Evolutionary conservation across 2,797 vertebrate species (phyloP), one percentile per base, ranked within the genome.

Genomic region (Threskiornis aethiopicus): DNA sequence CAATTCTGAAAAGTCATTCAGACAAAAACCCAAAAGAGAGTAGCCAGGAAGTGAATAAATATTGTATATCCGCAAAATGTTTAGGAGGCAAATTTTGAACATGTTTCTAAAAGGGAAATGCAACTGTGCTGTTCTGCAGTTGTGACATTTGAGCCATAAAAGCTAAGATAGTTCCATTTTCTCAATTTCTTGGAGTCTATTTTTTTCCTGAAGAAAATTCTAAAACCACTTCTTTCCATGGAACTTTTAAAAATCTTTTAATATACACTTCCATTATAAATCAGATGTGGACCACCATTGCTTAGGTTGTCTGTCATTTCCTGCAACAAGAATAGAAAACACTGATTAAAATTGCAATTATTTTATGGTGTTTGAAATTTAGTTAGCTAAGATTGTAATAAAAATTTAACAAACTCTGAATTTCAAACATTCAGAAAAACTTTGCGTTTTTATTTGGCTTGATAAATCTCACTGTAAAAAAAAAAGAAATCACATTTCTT

Each of bases 261-360:
- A 90, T 97, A 98, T 22, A 98, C 97, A 97, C 98, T 98, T 97
- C 99, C 99, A 41, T 99, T 99, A 98, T 99, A 99, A 92, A 99
- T 98, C 96, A 99, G 98, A 96, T 99, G 99, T 94, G 99, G 98
- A 87, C 99, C 99, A 97, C 99, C 99, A 41, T 99, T 99, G 95
- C 99, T 99, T 97, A 99, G 98, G 97, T 98, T 99, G 98, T 99
- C 99, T 97, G 99, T 98, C 94, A 99, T 97, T 98, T 99, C 99
- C 99, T 99, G 98, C 92, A 96, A 97, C 73, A 89, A 97, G 97
- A 97, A 97, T 67, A 97, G 95, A 94, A 97, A 92, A 59, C 35
- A 87, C 33, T 61, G 89, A 90, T 98, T 95, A 96, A 90, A 95
- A 94, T 91, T 61, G 47, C 13, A 59, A 58, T 89, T 93, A 66